Conservation (phyloP, 1,140 invertebrate species). For the Lerema accius region DNA sequence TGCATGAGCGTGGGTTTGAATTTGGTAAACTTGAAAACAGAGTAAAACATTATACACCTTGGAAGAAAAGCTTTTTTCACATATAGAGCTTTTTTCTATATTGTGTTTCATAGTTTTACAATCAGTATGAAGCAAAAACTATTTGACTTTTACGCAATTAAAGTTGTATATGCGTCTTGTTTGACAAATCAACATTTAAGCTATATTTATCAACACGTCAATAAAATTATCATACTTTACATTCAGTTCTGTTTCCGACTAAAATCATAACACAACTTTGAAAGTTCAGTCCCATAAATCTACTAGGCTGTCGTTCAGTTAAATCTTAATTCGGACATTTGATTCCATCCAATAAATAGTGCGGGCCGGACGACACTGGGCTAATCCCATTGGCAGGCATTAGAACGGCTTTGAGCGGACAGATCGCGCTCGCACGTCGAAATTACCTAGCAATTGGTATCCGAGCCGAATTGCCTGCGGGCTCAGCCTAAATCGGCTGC, state of each 20-base stretch:
- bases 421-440: too few species aligned
- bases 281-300: constrained; percentile 9
- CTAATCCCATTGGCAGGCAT: constrained; percentile 79
- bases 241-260: too few species aligned
- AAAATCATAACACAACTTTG: constrained; percentile 1
- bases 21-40: not conserved
- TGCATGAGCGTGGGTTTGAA: constrained; percentile 19
- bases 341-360: constrained; percentile 78
- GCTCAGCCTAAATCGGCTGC: constrained; percentile 80
- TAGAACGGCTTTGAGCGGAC: constrained; percentile 79
- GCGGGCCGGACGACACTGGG: constrained; percentile 67
- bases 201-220: too few species aligned
- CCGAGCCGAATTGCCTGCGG: constrained; percentile 75
- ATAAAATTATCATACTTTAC: too few species aligned
- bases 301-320: constrained; percentile 23
- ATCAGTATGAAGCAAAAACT: too few species aligned
- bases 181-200: too few species aligned
- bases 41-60: too few species aligned
- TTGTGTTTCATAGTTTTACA: too few species aligned
- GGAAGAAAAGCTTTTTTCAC: too few species aligned
- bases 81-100: too few species aligned
- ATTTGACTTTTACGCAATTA: too few species aligned
- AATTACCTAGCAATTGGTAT: constrained; percentile 82
- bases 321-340: constrained; percentile 62
- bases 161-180: too few species aligned